A percentile compares a stretch with the other conserved stretches of the same genome.
Conservation (phyloP, 2,113 vertebrate species). For the Thinocorus orbignyianus region DNA sequence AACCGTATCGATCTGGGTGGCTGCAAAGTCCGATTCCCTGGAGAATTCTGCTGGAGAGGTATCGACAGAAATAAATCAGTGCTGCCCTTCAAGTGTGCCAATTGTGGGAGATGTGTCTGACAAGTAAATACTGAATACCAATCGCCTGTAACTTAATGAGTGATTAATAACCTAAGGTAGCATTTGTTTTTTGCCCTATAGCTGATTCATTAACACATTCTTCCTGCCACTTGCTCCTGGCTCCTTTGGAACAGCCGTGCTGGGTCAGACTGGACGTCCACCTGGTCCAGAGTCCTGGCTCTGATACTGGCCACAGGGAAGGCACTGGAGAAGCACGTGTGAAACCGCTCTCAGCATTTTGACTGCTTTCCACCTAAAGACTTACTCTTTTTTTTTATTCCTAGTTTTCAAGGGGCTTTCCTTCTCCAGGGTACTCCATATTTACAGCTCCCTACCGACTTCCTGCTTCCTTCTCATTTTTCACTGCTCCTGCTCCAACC, state of each 20-base stretch:
- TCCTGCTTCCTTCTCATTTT: background rate
- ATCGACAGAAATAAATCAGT: background rate
- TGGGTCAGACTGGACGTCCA: accelerated
- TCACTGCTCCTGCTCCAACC: background rate
- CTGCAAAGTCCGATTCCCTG: background rate
- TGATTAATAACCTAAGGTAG: background rate
- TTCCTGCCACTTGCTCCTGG: accelerated
- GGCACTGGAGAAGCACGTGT: background rate
- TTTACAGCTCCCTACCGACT: background rate
- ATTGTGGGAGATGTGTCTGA: accelerated
- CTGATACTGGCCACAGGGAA: background rate
- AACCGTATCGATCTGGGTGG: background rate
- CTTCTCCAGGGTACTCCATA: background rate
- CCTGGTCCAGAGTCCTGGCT: background rate
- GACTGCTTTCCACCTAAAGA: accelerated
- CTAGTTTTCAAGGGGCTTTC: background rate
- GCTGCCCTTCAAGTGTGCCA: background rate
- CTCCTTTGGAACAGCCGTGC: accelerated
- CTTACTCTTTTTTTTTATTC: background rate
- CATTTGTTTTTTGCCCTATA: accelerated
- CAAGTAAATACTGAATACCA: background rate
- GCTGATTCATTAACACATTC: accelerated
- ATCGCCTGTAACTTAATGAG: background rate
- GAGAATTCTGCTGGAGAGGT: background rate
- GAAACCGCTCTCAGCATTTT: background rate